Evolutionary conservation across 2,113 vertebrate genomes (phyloP), one percentile per base, ranked within the genome.

Genomic region (Lota lota): DNA sequence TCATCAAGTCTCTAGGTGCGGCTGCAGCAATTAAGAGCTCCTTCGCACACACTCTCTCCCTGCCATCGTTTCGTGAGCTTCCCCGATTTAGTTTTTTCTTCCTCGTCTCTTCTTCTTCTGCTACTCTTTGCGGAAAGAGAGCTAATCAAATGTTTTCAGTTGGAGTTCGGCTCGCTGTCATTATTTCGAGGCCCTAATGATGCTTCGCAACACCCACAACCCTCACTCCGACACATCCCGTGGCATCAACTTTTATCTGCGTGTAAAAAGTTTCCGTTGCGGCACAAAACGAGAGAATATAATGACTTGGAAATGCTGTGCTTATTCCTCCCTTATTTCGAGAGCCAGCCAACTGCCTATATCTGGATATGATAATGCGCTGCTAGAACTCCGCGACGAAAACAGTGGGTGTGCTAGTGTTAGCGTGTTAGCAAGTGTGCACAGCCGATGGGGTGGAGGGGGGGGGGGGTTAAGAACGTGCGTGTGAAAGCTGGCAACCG

Each of bases 131-230:
- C 93, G 94, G 93, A 96, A 92, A 94, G 94, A 93, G 94, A 94
- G 93, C 94, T 97, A 95, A 96, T 98, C 95, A 96, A 96, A 96
- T 97, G 89, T 93, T 94, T 94, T 95, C 93, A 95, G 93, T 93
- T 95, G 93, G 86, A 91, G 91, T 14, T 47, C 91, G 91, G 93
- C 94, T 86, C 89, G 65, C 89, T 92, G 88, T 95, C 93, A 92
- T 95, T 95, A 95, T 95, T 97, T 95, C 93, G 40, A 92, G 91
- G 92, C 93, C 92, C 89, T 93, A 95, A 95, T 92, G 88, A 95
- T 89, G 87, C 92, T 92, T 87, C 86, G 64, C 80, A 73, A 22
- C 58, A 74, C 60, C 21, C 61, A 70, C 58, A 47, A 16, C 57
- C 63, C 64, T 19, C 57, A 21, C 21, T 20, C 57, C 18, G 11